Base-by-base conservation (phyloP, 2,797 vertebrate species). In the Sebastes iracundus region DNA sequence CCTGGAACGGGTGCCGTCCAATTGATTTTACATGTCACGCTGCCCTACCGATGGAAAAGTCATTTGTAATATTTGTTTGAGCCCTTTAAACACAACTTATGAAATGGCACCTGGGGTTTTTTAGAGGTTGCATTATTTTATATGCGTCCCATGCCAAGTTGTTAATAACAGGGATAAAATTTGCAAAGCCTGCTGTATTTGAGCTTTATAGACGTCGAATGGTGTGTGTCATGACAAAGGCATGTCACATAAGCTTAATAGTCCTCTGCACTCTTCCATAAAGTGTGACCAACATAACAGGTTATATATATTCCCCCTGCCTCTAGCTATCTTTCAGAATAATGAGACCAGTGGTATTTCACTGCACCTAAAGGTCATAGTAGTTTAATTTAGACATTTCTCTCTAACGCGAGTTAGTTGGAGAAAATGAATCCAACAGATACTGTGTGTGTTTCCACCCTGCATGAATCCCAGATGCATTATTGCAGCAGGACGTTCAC, bases 261-360 rank as follows among this genome's bases (percentile, higher is more conserved):
- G 75, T 59, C 67, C 25, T 56, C 52, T 58, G 59, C 35, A 53
- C 53, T 80, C 52, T 46, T 16, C 52, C 76, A 88, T 85, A 83
- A 81, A 81, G 68, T 79, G 75, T 65, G 27, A 73, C 65, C 76
- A 80, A 59, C 55, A 80, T 59, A 74, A 68, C 64, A 27, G 81
- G 27, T 58, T 83, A 52, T 68, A 77, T 77, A 75, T 76, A 69
- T 77, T 73, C 80, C 66, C 68, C 73, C 68, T 72, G 80, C 86
- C 81, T 87, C 72, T 28, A 22, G 84, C 81, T 72, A 84, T 85
- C 87, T 79, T 64, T 82, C 84, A 87, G 81, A 87, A 89, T 92
- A 94, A 94, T 92, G 91, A 92, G 92, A 90, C 81, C 75, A 72
- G 73, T 91, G 91, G 87, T 87, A 90, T 94, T 93, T 92, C 82